phyloP scores from a whole-genome alignment of 2,797 vertebrate species.

The Eospalax fontanierii region DNA sequence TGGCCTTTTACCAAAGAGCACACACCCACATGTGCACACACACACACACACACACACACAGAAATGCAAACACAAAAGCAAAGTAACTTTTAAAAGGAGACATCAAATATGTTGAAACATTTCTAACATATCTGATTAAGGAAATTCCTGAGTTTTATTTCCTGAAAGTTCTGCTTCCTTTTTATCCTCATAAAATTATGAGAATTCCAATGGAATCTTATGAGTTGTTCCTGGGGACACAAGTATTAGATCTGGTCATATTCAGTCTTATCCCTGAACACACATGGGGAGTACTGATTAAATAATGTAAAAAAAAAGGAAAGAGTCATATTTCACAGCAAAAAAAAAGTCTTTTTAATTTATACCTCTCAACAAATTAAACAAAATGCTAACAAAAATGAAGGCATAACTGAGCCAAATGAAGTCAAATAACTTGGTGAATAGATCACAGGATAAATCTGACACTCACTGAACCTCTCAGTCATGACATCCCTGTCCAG shows the following conservation, averaged over 20 bases:
- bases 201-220: neutral
- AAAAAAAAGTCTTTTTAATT: conserved; percentile 7
- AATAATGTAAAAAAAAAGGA: neutral
- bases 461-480: neutral
- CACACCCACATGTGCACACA: neutral
- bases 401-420: neutral
- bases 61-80: neutral
- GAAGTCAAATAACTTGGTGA: neutral
- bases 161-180: neutral
- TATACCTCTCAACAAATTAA: neutral
- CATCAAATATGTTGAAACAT: neutral
- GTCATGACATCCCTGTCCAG: neutral
- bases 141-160: neutral
- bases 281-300: neutral
- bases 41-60: neutral
- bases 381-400: neutral
- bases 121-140: neutral
- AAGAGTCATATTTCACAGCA: neutral
- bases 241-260: neutral
- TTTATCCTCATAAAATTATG: neutral
- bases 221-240: neutral
- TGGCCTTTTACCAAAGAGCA: too few species aligned
- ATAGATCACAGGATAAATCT: neutral
- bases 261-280: neutral
- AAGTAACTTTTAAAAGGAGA: neutral